Base-by-base conservation (phyloP, 2,113 vertebrate genomes). In the Chroicocephalus ridibundus region DNA sequence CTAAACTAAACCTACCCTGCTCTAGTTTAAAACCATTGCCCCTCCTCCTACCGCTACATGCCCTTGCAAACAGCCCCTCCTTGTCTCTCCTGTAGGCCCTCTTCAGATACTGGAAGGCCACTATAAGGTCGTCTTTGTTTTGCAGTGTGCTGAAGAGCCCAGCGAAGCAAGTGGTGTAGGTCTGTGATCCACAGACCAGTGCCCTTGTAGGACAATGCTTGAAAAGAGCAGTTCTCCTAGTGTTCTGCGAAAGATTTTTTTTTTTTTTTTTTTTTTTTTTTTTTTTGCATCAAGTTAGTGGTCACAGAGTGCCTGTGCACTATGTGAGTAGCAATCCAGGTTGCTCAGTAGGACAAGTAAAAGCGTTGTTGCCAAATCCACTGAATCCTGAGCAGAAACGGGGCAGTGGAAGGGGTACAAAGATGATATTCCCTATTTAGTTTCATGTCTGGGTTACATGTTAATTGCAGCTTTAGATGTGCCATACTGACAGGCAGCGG, bases 271-370 rank as follows among this genome's bases (percentile, higher is more conserved):
- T 29, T 55, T 31, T 31, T 31, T 49, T 49, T 51, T 34, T 60
- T 34, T 36, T 57, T 58, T 66, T 70, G 15, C 20, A 42, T 15
- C 6, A 24, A 4, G 1, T 36, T 40, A 77, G 29, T 51, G 32
- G 7, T 75, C 40, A 34, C 1, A 2, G 31, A n/a, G 11, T 3
- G 1, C 27, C 24, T 27, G 6, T 77, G 49, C 26, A 7, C 24
- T 66, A 1, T 0, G 3, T 27, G 16, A 80, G 21, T 88, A 17
- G 31, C 24, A 62, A 25, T 82, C 47, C 9, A n/a, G 19, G 8
- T 79, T 72, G 65, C 44, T 79, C 21, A 31, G 46, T 7, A 25
- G 32, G 34, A 7, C 0, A 3, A 60, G 8, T 72, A 27, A 36
- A 90, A 42, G n/a, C 1, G 0, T 11, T 36, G 24, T 60, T 76